Conservation (phyloP, 2,113 vertebrate species). For the Zapornia atra region DNA sequence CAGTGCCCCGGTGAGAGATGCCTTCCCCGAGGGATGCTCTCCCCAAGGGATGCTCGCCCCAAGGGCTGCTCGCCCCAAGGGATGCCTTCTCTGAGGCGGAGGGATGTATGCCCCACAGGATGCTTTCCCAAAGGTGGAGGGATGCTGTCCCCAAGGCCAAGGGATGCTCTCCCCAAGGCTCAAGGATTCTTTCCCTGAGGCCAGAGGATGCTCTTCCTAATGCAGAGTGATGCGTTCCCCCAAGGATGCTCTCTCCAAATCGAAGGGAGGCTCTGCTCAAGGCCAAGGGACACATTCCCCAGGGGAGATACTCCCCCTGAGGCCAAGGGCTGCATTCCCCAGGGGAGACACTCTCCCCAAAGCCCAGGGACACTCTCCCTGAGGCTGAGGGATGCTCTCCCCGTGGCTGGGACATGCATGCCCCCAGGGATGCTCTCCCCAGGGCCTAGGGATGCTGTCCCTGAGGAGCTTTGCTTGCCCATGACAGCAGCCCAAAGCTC, state of each 20-base stretch:
- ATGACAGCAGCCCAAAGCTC: conserved; percentile 32
- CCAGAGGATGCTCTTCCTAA: background rate
- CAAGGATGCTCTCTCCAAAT: too few species aligned
- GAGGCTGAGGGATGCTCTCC: background rate
- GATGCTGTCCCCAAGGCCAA: background rate
- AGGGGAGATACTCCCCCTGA: background rate
- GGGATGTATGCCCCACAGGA: background rate
- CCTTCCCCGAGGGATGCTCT: background rate
- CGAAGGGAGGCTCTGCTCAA: too few species aligned
- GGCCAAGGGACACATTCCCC: too few species aligned
- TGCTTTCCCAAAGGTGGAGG: background rate
- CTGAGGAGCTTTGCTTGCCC: background rate
- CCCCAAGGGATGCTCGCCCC: background rate
- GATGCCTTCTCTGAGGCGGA: background rate
- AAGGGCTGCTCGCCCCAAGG: background rate
- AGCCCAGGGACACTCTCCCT: background rate
- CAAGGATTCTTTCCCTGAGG: background rate
- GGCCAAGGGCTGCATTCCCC: background rate
- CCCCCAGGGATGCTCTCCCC: background rate
- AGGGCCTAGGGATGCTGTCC: background rate
- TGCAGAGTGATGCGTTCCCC: background rate
- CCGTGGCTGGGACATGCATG: background rate
- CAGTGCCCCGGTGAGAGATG: background rate
- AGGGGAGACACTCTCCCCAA: too few species aligned
- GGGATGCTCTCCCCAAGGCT: background rate